Evolutionary conservation across 2,888 invertebrate genomes (phyloP), one percentile per base, ranked within the genome.

Genomic region (Carcina quercana): DNA sequence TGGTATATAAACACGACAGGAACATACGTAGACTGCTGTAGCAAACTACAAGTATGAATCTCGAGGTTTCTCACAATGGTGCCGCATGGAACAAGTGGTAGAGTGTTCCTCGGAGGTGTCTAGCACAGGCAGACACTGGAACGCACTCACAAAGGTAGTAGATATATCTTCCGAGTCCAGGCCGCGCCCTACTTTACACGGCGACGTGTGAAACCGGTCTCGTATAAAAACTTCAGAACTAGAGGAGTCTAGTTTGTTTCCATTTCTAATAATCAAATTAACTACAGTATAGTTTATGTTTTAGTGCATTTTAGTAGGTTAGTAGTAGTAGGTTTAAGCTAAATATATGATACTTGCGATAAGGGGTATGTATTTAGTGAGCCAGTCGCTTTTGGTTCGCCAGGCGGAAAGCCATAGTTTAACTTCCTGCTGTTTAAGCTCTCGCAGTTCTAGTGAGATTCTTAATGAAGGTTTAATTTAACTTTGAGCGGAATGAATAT

Each of bases 111-210:
- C 20, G 22, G 40, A 45, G 43, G 40, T 42, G 50, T 47, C 55
- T 43, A 37, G 51, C 50, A 29, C 45, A 52, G 45, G 34, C 34
- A 32, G 38, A 32, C 34, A 25, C 35, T 29, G 40, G 40, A 37
- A 42, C 5, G 24, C 34, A 20, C 10, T 20, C 20, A n/a, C 20
- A n/a, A n/a, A 24, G 15, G 24, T 29, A n/a, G n/a, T n/a, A 48
- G 51, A 50, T 54, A 60, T 60, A 60, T 61, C 58, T 59, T 40
- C 42, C 41, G 35, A 32, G 45, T 44, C 43, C 45, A 47, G 49
- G 45, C 50, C 47, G 51, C 49, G 63, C 50, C 59, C 68, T 66
- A 66, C 59, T 69, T 70, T 44, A 38, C 35, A 32, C 5, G 17
- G 17, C 5, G 5, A 5, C 7, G 17, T 17, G 17, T 5, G 17